These are phyloP conservation scores for Umimayanthus chanpuru DNA, from an alignment of 92 coral and sea anemone genomes.

Conservation along the genomic window DNA sequence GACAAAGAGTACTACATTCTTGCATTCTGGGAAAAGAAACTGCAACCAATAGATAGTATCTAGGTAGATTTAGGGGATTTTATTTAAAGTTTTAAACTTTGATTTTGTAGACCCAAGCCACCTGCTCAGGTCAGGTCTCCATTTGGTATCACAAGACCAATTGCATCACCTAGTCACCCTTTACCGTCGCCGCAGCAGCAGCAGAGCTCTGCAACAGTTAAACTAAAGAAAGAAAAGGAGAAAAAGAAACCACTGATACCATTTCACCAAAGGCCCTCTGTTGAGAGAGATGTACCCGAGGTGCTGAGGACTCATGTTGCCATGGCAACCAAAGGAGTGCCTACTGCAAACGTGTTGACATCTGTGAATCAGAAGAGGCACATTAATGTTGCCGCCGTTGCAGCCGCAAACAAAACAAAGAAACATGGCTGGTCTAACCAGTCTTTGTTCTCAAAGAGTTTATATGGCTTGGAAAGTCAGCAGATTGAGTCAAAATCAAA, in stretches of 20 bases:
- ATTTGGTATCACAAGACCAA: slow-evolving; percentile 89
- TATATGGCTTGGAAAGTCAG: slow-evolving; percentile 27
- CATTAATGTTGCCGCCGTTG: slow-evolving; percentile 71
- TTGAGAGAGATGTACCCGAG: slow-evolving; percentile 73
- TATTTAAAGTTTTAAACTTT: neutral
- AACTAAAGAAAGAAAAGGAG: slow-evolving; percentile 83
- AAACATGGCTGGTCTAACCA: slow-evolving; percentile 66
- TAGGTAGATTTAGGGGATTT: neutral
- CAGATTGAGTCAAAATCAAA: slow-evolving; percentile 3
- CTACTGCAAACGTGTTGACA: slow-evolving; percentile 86
- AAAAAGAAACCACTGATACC: slow-evolving; percentile 86
- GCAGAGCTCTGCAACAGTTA: slow-evolving; percentile 65
- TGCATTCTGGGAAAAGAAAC: neutral
- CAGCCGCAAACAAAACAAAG: slow-evolving; percentile 55
- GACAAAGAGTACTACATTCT: too few relatives aligned
- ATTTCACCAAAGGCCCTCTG: slow-evolving; percentile 85
- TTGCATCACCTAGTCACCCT: slow-evolving; percentile 83
- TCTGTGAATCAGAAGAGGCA: slow-evolving; percentile 74
- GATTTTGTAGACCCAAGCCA: slow-evolving; percentile 72
- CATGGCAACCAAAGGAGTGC: slow-evolving; percentile 85
- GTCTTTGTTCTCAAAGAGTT: slow-evolving; percentile 31
- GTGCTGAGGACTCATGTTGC: slow-evolving; percentile 73
- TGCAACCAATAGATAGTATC: neutral
- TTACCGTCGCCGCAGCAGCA: slow-evolving; percentile 87
- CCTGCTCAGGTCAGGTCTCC: slow-evolving; percentile 86